Base-by-base conservation (phyloP, 2,797 vertebrate species). In the Myotis vivesi region DNA sequence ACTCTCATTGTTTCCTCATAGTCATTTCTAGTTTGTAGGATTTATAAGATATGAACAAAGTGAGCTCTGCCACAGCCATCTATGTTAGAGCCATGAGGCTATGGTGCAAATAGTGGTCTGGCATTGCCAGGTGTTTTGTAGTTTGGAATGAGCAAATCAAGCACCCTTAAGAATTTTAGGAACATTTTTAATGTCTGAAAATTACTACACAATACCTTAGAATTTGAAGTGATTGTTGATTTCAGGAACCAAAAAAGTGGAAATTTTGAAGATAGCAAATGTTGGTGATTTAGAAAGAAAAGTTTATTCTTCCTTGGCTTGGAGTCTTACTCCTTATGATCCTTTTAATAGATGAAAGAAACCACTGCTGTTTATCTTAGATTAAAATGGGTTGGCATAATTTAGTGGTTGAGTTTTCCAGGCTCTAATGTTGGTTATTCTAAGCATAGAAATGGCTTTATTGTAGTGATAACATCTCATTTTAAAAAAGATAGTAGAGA, bases 351-450 rank as follows among this genome's bases (percentile, higher is more conserved):
- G 72, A 89, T 84, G 30, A 93, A 89, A 89, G 38, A 76, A 94
- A 93, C 7, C 22, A 33, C 28, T 89, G 62, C 46, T 20, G 12
- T 91, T 95, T 89, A 87, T 94, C 33, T 88, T 89, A 89, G 62
- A 20, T 68, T 89, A 77, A 95, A 90, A 76, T 87, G 23, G 28
- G 30, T n/a, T 90, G 30, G 57, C 53, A 22, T 89, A 84, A 82
- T 93, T 95, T 95, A 81, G 66, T 94, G 81, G 44, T 90, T 86
- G 84, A 83, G n/a, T 93, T 92, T 95, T 93, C 46, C 10, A 89
- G 28, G 6, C 6, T 94, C 28, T 94, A 76, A 80, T 28, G 95
- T 95, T 92, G 25, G 87, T 92, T 87, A 93, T 36, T 92, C 46
- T 68, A 89, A 81, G 73, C 49, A 71, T 73, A 91, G 79, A 77